Evolutionary conservation across 2,113 vertebrate species (phyloP), one percentile per base, ranked within the genome.

Genomic region (Tragulus kanchil): DNA sequence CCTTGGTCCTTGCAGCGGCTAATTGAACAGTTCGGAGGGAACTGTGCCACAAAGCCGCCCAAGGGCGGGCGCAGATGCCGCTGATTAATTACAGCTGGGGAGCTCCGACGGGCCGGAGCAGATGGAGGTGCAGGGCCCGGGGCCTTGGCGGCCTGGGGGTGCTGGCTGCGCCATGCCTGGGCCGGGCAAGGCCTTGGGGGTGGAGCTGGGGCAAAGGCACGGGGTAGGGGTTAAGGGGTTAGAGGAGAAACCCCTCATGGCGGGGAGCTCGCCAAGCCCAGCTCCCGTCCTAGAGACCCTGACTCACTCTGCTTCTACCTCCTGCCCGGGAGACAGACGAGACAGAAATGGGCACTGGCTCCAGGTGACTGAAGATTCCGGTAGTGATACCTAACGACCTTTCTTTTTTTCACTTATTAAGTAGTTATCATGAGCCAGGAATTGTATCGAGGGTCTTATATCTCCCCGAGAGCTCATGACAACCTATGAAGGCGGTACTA

Each of bases 11-110:
- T 98, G 98, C 98, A 99, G 99, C 98, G 99, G 98, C 99, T 99
- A 99, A 99, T 99, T 99, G 99, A 99, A 99, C 99, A 97, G 98
- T 99, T 99, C 98, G 98, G 99, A 99, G 99, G 99, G 99, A 99
- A 99, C 98, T 99, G 99, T 99, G 99, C 99, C 99, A 99, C 98
- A 98, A 98, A 98, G 98, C 97, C 31, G 99, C 99, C 99, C 97
- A 98, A 97, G 99, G 99, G 98, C 96, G 97, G 97, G 98, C 99
- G 98, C 99, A 98, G 99, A 99, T 99, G 98, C 99, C 98, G 99
- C 98, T 98, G 92, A 97, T 99, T 99, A 99, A 99, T 99, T 99
- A 99, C 99, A 98, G 98, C 99, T 98, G 98, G 98, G 98, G 98
- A 97, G 98, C 98, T 97, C 96, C 90, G 61, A 85, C 92, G 97